These are phyloP conservation scores for Vannuccia rotundouncinata DNA, from an alignment of 2,888 invertebrate genomes.

Conservation along the genomic window DNA sequence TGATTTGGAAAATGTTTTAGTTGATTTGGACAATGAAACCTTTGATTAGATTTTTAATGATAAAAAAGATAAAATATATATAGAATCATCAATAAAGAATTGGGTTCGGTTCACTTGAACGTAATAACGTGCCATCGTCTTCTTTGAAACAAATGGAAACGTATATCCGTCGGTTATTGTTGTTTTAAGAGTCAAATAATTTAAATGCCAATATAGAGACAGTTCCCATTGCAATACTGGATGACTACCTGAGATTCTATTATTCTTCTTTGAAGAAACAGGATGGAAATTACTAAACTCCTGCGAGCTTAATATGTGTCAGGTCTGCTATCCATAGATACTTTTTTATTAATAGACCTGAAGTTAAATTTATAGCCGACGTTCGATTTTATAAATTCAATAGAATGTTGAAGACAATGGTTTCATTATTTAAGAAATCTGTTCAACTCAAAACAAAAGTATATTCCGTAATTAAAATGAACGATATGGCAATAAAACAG, in stretches of 20 bases:
- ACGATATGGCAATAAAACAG: slow-evolving; percentile 22
- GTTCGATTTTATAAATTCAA: not conserved
- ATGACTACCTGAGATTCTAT: slow-evolving; percentile 18
- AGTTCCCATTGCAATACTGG: slow-evolving; percentile 15
- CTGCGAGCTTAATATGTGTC: slow-evolving; percentile 15
- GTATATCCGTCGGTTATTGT: not conserved
- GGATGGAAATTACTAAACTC: slow-evolving; percentile 27
- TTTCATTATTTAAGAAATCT: slow-evolving; percentile 29
- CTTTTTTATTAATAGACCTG: slow-evolving; percentile 21
- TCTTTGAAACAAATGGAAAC: slow-evolving; percentile 12
- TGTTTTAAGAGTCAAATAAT: not conserved
- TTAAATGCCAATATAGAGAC: slow-evolving; percentile 10
- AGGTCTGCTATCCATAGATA: slow-evolving; percentile 28
- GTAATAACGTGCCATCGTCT: not conserved
- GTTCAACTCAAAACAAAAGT: slow-evolving; percentile 14
- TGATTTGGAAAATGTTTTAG: too few relatives aligned
- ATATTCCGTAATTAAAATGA: slow-evolving; percentile 27
- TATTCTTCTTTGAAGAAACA: slow-evolving; percentile 17
- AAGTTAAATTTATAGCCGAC: slow-evolving; percentile 3
- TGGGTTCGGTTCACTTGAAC: not conserved
- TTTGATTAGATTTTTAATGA: not conserved
- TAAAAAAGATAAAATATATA: not conserved
- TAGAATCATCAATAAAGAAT: not conserved
- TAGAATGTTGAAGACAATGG: slow-evolving; percentile 30
- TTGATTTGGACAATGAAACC: not conserved